Evolutionary conservation across 1,140 invertebrate species (phyloP), one percentile per base, ranked within the genome.

Genomic region (Heliconius melpomene): DNA sequence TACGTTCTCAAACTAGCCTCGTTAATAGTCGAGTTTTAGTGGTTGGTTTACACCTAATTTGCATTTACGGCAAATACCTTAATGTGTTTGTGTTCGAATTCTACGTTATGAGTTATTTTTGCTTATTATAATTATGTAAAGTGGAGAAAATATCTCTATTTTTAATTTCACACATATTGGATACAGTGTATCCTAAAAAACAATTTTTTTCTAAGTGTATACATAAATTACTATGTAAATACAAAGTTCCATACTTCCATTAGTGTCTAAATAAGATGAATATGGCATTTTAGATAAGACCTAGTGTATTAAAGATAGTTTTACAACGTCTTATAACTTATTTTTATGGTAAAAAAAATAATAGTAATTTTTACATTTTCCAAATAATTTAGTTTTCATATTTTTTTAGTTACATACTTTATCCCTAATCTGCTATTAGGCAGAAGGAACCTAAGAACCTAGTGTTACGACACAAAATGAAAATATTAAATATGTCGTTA

Each of bases 221-320:
- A 57, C 40, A 46, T 57, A 57, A 57, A 9, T 60, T 8, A 60
- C n/a, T n/a, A 23, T 60, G 57, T 72, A 81, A 83, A 83, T 75
- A 81, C 74, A 50, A 83, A 81, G 75, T 79, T 83, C 73, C 72
- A 80, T 81, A 77, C 79, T 83, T 79, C 75, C 79, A 83, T 83
- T 81, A 81, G 78, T 72, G 74, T n/a, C 74, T 54, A 54, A 75
- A 74, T 74, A 74, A 75, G 57, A 66, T 38, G 32, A 54, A 16
- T 40, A 52, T 75, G 60, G 60, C 23, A 11, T 66, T 66, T 66
- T 16, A 66, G 11, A 66, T 66, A 1, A 29, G 9, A 66, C 11
- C 23, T 66, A 66, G 0, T 1, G 5, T 29, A 5, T 11, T 66
- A 66, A 66, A 26, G 60, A 66, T 26, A 66, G 57, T 29, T 66